Conservation (phyloP, 2,113 vertebrate species). For the Spea bombifrons region DNA sequence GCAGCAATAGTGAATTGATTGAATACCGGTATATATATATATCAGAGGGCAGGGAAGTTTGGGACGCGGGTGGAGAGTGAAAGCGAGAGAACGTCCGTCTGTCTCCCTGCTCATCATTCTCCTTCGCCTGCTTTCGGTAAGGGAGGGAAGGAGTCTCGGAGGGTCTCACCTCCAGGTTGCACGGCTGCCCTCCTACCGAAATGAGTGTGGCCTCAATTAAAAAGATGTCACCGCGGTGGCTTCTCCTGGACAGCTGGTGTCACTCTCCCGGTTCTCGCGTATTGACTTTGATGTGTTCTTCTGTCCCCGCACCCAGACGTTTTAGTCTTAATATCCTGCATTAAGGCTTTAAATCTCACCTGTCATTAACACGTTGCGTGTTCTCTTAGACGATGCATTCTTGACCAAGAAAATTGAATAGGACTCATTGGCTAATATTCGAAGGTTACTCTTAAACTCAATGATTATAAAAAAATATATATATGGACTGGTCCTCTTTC, state of each 20-base stretch:
- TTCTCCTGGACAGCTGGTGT: conserved; percentile 1
- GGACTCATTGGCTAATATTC: not conserved
- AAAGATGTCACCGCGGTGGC: conserved; percentile 24
- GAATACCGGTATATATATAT: no score
- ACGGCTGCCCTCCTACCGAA: conserved; percentile 12
- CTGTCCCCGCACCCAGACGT: conserved; percentile 21
- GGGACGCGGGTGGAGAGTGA: no score
- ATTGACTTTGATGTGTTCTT: conserved; percentile 26
- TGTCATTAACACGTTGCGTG: not conserved
- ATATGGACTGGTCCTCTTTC: no score
- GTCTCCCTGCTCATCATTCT: not conserved
- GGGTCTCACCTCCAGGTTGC: conserved; percentile 12
- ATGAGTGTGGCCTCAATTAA: conserved; percentile 44
- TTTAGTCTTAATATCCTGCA: not conserved
- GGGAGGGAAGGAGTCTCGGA: not conserved
- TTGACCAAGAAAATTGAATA: not conserved
- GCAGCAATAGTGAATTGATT: no score
- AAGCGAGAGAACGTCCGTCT: not conserved
- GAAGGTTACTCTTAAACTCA: no score
- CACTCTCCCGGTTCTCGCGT: conserved; percentile 1
- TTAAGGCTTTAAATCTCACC: not conserved
- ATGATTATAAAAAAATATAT: no score
- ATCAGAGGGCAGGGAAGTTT: no score
- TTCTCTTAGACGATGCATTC: not conserved
- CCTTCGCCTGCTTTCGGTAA: not conserved